Base-by-base conservation (phyloP, 92 coral and sea anemone species). In the Phenganax marumi region DNA sequence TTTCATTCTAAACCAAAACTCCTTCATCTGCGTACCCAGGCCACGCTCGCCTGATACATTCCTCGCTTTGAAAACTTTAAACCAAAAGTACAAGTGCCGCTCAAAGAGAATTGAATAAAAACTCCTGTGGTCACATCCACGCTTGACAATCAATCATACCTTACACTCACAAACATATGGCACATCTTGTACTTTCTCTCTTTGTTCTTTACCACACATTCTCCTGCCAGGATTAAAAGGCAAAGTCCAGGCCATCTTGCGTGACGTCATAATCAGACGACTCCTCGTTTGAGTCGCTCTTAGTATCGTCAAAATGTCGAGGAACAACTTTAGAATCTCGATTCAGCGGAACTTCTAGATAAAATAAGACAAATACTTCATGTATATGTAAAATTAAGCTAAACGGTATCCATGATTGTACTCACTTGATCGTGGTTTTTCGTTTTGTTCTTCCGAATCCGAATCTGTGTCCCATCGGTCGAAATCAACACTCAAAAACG, bases 391-490 rank as follows among this genome's bases (percentile, higher is more conserved):
- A 2, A 19, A 13, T 56, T 8, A 1, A 56, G 21, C 21, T 1
- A 13, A 56, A 56, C 2, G 16, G 63, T 56, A 13, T 56, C 16
- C 63, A 56, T 19, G 26, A 63, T 18, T 63, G 11, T 6, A 51
- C 81, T 24, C 50, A 78, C 83, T 78, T 61, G 81, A 26, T 46
- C 50, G 50, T 19, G 21, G 18, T 10, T 1, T 78, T 24, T 82
- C 86, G 48, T 90, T 91, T 70, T 90, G 92, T 70, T 91, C 97
- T 13, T 86, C 92, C 14, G 97, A 90, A 3, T 91, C 91, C 8
- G 97, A 90, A 88, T 93, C 89, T 24, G 91, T 89, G 48, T 93
- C 97, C 93, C 93, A 93, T 43, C 97, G 90, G 83, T 93, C 97
- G 56, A 91, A 90, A 66, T 93, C 97, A 26, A 91, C 80, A 10